These are phyloP conservation scores for Tachysurus fulvidraco DNA, from an alignment of 2,113 vertebrate species.

Conservation along the genomic window DNA sequence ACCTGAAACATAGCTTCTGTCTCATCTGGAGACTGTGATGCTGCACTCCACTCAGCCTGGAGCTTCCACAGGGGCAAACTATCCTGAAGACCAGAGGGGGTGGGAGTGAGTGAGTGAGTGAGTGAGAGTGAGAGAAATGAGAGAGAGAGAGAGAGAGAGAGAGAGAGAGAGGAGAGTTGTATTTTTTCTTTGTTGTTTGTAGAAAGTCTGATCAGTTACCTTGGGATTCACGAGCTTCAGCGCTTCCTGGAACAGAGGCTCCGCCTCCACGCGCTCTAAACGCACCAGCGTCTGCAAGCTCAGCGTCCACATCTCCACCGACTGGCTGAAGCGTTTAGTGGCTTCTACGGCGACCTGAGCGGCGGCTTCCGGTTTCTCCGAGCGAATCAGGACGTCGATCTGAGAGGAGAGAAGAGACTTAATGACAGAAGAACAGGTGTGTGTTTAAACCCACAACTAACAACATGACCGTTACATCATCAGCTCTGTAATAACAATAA, in stretches of 20 bases:
- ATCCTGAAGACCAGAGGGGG: slow-evolving; percentile 71
- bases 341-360: slow-evolving; percentile 75
- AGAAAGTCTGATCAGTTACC: slow-evolving; percentile 66
- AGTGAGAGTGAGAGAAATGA: neutral
- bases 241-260: slow-evolving; percentile 79
- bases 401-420: slow-evolving; percentile 37
- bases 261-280: slow-evolving; percentile 65
- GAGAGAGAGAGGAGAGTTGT: too few species aligned
- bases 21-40: slow-evolving; percentile 69
- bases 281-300: slow-evolving; percentile 79
- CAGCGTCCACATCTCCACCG: slow-evolving; percentile 76
- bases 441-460: too few species aligned
- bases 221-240: slow-evolving; percentile 76
- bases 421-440: too few species aligned
- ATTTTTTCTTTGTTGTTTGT: neutral
- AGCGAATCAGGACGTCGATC: slow-evolving; percentile 71
- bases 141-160: too few species aligned
- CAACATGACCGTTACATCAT: neutral
- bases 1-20: slow-evolving; percentile 88
- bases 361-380: slow-evolving; percentile 67
- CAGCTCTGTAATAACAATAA: neutral
- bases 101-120: neutral
- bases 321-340: slow-evolving; percentile 71
- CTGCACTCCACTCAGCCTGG: slow-evolving; percentile 84
- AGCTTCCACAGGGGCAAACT: slow-evolving; percentile 83